Evolutionary conservation across 2,888 invertebrate species (phyloP), one percentile per base, ranked within the genome.

Genomic region (Drymonia ruficornis): DNA sequence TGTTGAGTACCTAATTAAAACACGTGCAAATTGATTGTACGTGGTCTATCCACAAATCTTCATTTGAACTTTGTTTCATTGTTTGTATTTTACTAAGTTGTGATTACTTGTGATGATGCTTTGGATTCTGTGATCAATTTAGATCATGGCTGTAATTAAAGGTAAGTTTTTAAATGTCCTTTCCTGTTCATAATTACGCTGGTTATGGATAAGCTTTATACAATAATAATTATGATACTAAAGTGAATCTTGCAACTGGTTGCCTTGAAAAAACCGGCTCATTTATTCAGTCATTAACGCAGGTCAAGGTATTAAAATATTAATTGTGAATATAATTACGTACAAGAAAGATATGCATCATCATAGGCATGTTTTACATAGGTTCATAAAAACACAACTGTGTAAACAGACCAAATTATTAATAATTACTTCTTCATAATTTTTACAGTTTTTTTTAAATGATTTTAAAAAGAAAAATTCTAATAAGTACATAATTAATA

Each of bases 111-210:
- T 63, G 63, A 71, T 65, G 59, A 72, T 67, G 65, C 61, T 65
- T 61, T 65, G 44, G 58, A 60, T 61, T 64, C 50, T 63, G 67
- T 53, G 64, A 65, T 62, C 57, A 62, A 56, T 58, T 60, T 67
- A 67, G 53, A 72, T 62, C 67, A 81, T 81, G 81, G 72, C 70
- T 67, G 67, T 45, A 59, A 72, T 56, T 67, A 78, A 72, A 78
- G 80, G 81, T 80, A 76, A 74, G 69, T 65, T 57, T 56, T 65
- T 63, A 53, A 36, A 36, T 36, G n/a, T n/a, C n/a, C n/a, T 36
- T 36, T 36, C n/a, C 13, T n/a, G 36, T n/a, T 36, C 7, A 36
- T n/a, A 36, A 13, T 36, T n/a, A 36, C n/a, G 36, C 4, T n/a
- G 34, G 13, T 36, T 36, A 36, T 3, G 34, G 34, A 13, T n/a